Evolutionary conservation across 2,888 invertebrate genomes (phyloP).

Genomic region (Pseudanteris insignis): DNA sequence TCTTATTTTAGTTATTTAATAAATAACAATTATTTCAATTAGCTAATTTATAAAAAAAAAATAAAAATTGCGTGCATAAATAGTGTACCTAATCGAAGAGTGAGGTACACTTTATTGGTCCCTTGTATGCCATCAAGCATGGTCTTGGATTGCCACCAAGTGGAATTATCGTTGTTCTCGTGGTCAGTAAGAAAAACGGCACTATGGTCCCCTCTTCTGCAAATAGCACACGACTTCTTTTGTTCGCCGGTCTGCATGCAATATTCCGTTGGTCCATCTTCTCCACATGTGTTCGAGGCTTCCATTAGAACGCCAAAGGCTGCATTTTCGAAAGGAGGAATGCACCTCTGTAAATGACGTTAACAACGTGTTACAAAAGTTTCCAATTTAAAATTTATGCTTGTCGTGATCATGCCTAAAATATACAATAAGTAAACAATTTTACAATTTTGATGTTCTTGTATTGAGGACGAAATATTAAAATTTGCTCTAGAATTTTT

Average conservation of each 20-base stretch:
- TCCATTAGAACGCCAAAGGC: conserved; percentile 90
- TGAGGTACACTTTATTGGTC: conserved; percentile 92
- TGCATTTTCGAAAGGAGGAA: conserved; percentile 96
- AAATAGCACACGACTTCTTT: conserved; percentile 82
- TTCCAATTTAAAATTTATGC: too few species aligned
- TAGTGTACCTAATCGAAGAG: conserved; percentile 88
- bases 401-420: too few species aligned
- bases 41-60: too few species aligned
- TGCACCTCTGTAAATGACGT: conserved; percentile 89
- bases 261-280: conserved; percentile 79
- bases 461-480: too few species aligned
- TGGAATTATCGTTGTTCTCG: conserved; percentile 88
- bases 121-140: conserved; percentile 94
- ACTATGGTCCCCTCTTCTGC: conserved; percentile 76
- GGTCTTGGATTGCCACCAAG: conserved; percentile 99
- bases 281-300: conserved; percentile 96
- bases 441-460: too few species aligned
- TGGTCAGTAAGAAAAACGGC: conserved; percentile 86
- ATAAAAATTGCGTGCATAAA: too few species aligned
- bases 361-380: too few species aligned
- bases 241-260: conserved; percentile 95
- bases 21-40: too few species aligned
- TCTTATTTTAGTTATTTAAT: too few species aligned
- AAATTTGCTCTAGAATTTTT: too few species aligned
- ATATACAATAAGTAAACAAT: too few species aligned